Evolutionary conservation across 2,797 vertebrate species (phyloP).

Genomic region (Syngnathus acus): DNA sequence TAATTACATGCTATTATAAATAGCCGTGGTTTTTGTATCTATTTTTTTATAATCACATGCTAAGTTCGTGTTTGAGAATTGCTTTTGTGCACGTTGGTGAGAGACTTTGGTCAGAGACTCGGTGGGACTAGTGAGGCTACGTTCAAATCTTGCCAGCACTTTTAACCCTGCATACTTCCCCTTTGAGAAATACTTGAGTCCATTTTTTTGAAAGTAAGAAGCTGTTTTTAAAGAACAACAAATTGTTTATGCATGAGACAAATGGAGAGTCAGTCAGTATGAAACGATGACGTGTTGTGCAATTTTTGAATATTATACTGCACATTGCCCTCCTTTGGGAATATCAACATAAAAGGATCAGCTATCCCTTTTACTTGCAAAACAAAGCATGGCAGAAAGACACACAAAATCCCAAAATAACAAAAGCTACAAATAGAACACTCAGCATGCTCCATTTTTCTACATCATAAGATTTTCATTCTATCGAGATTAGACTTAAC

Average conservation of each 20-base stretch:
- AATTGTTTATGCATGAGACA: background rate
- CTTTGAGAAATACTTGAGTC: background rate
- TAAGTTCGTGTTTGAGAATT: background rate
- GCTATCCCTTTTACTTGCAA: slow-evolving; percentile 18
- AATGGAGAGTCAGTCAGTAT: slow-evolving; percentile 23
- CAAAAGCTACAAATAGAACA: slow-evolving; percentile 26
- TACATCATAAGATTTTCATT: background rate
- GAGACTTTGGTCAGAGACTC: background rate
- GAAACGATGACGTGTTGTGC: slow-evolving; percentile 34
- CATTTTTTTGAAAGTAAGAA: background rate
- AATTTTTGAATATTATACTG: slow-evolving; percentile 37
- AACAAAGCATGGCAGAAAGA: slow-evolving; percentile 19
- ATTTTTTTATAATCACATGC: background rate
- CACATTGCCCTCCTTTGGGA: slow-evolving; percentile 27
- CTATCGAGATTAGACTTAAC: slow-evolving; percentile 4
- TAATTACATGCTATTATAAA: too few relatives aligned
- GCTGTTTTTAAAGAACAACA: background rate
- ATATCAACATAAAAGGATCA: slow-evolving; percentile 37
- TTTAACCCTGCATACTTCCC: background rate
- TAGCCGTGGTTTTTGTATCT: too few relatives aligned
- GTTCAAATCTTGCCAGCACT: background rate
- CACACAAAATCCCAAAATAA: slow-evolving; percentile 29
- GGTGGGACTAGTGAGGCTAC: background rate
- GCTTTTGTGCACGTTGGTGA: background rate
- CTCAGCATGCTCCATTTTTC: slow-evolving; percentile 10